Percentiles rank a stretch among this genome's conserved stretches.
These are phyloP conservation scores for Alligator sinensis DNA, from an alignment of 2,113 vertebrate species.

Conservation along the genomic window DNA sequence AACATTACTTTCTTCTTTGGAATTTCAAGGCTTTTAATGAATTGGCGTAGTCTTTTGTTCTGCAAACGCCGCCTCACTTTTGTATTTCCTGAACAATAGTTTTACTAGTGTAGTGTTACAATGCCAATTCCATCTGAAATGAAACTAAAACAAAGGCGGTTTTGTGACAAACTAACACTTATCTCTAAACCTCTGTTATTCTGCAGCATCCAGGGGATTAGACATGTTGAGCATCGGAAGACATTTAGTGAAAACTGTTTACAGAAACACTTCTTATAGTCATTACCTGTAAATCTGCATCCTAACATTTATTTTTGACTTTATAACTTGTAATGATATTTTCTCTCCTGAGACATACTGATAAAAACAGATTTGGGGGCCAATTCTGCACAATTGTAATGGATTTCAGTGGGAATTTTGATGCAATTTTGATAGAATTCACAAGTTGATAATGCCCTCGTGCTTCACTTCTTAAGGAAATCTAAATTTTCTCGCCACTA, in stretches of 20 bases:
- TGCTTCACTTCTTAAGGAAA: conserved; percentile 23
- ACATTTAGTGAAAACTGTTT: conserved; percentile 39
- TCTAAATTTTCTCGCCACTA: conserved; percentile 44
- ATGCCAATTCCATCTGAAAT: conserved; percentile 47
- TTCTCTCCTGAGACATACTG: conserved; percentile 17
- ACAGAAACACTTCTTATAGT: conserved; percentile 29
- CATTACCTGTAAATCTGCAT: conserved; percentile 11
- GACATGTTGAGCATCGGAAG: background rate
- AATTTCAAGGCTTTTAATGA: conserved; percentile 49
- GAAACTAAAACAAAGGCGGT: conserved; percentile 24
- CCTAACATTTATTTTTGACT: conserved; percentile 26
- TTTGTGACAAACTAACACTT: conserved; percentile 37
- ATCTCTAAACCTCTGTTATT: conserved; percentile 46
- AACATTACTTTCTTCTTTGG: conserved; percentile 31
- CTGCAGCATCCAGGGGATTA: conserved; percentile 40
- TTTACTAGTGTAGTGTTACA: conserved; percentile 36
- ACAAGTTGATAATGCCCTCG: conserved; percentile 17
- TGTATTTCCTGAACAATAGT: conserved; percentile 52
- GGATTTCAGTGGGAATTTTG: conserved; percentile 10
- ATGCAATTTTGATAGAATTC: background rate
- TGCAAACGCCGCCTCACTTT: conserved; percentile 38
- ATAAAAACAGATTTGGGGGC: conserved; percentile 1
- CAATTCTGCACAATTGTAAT: conserved; percentile 6
- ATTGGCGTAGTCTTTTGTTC: conserved; percentile 42
- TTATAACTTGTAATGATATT: conserved; percentile 15